phyloP scores from a whole-genome alignment of 2,113 vertebrate species.

The Corydoras maculifer region DNA sequence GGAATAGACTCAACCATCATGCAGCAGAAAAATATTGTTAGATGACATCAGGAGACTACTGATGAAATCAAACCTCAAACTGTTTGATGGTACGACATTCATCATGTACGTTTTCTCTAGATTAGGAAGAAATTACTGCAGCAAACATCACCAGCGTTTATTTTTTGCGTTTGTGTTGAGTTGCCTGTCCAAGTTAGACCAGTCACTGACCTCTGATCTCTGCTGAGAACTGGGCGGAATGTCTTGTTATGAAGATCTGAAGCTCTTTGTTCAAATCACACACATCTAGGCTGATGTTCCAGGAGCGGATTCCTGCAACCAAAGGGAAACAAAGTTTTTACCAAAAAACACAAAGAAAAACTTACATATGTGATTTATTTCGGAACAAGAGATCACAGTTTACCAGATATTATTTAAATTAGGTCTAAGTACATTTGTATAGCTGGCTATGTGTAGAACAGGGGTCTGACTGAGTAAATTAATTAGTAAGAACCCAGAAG shows the following conservation, averaged over 20 bases:
- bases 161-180: background rate
- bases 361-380: too few relatives aligned
- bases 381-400: too few relatives aligned
- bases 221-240: conserved; percentile 95
- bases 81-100: too few relatives aligned
- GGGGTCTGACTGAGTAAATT: too few relatives aligned
- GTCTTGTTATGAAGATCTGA: conserved; percentile 83
- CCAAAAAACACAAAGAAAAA: background rate
- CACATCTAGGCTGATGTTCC: conserved; percentile 73
- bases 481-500: too few relatives aligned
- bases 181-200: background rate
- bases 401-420: too few relatives aligned
- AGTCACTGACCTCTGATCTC: conserved; percentile 89
- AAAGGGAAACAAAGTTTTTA: conserved; percentile 11
- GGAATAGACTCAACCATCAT: too few relatives aligned
- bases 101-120: background rate
- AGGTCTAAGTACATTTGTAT: too few relatives aligned
- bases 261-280: conserved; percentile 86
- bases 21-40: too few relatives aligned
- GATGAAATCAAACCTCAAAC: too few relatives aligned
- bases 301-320: conserved; percentile 82
- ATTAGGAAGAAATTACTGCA: conserved; percentile 1
- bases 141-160: background rate
- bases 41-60: too few relatives aligned
- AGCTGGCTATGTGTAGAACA: too few relatives aligned